Evolutionary conservation across 1,140 invertebrate species (phyloP), one percentile per base, ranked within the genome.

Genomic region (Halesus radiatus): DNA sequence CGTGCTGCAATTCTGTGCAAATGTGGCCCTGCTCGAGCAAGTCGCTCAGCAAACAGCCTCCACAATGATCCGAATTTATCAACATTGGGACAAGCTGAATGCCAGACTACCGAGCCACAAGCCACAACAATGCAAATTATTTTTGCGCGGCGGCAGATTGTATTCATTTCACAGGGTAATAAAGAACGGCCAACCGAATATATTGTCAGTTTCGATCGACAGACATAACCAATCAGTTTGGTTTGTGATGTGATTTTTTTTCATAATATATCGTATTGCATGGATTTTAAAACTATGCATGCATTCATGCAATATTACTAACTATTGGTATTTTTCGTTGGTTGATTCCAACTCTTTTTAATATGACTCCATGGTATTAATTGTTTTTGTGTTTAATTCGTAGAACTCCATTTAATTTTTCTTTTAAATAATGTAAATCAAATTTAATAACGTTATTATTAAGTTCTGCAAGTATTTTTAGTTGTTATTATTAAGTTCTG

Each of bases 141-240:
- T 72, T 52, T 72, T 72, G 45, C 37, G n/a, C 50, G 16, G 22
- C 50, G 13, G 29, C 62, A 37, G 23, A 32, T 32, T 32, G 50
- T 22, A 50, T 52, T 72, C 50, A 72, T 72, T 72, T 72, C 22
- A 29, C 22, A 26, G 20, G 54, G 45, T 26, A 52, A 72, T 72
- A 72, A 72, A 72, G 52, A 72, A 53, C 20, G 22, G 3, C 68
- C 20, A 8, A 16, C 7, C 15, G 20, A 53, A 72, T 72, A 10
- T 22, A 15, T 20, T 53, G 8, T 72, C 45, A 53, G 16, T 72
- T 72, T 54, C 7, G n/a, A 72, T 72, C 18, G 8, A 15, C 7
- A 20, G 8, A 15, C 7, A 20, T 3, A 37, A 32, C 29, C 16
- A 18, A 45, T 68, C 16, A 68, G 18, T 8, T 15, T 5, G 32